Evolutionary conservation across 2,797 vertebrate species (phyloP), one percentile per base, ranked within the genome.

Genomic region (Tapirus indicus): DNA sequence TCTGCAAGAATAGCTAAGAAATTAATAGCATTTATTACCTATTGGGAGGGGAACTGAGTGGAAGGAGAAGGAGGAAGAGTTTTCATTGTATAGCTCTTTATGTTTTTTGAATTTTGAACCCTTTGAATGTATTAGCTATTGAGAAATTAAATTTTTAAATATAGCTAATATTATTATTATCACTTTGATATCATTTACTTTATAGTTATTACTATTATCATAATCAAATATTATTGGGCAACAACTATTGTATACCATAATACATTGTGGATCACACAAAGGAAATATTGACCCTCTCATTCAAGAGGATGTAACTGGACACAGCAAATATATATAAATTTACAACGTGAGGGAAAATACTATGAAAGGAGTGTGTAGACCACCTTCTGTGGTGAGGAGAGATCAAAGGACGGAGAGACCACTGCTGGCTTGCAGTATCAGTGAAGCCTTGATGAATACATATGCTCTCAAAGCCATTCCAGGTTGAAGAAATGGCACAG

Each of bases 1-100:
- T 87, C 75, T 87, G 4, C 6, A 93, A 74, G 11, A 95, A 88
- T 32, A 93, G 64, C 32, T n/a, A 84, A 91, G 44, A 85, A 84
- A 58, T 58, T 62, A 72, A 72, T 64, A 94, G 32, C 41, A 62
- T 68, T 72, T 91, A 18, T 84, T 41, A 71, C 5, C 18, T 64
- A 69, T 29, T 38, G 69, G 60, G 29, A 93, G 3, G 27, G 4
- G 41, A 79, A 58, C 18, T 91, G 23, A 74, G 17, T 52, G 20
- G 47, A 41, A 66, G 7, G 23, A 38, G 13, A n/a, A 68, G 9
- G 20, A 78, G 2, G 4, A 12, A 77, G 20, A 41, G 32, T 62
- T 91, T 60, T 79, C 56, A 93, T 8, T 23, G 64, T 25, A 83
- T 10, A 41, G 18, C 69, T 54, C 7, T 58, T 87, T 25, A 27